Conservation (phyloP, 1,140 invertebrate species). For the Trypoxylus dichotomus region DNA sequence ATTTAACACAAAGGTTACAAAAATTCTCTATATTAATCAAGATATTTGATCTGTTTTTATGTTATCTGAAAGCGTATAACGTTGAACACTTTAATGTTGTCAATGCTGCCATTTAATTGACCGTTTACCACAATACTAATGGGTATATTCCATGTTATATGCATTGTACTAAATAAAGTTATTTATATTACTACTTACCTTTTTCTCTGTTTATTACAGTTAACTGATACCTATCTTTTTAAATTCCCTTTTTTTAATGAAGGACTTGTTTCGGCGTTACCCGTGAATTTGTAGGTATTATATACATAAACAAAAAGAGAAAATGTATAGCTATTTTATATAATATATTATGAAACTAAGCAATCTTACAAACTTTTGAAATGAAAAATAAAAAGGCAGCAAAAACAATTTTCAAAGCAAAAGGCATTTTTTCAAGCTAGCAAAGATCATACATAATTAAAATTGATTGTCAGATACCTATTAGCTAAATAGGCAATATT, state of each 20-base stretch:
- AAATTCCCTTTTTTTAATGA: neutral
- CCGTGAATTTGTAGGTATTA: neutral
- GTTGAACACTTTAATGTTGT: slow-evolving; percentile 24
- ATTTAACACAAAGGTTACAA: neutral
- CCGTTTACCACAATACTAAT: neutral
- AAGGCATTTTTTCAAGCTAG: no score
- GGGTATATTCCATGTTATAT: neutral
- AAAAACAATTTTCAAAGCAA: neutral
- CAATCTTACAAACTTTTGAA: neutral
- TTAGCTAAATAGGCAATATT: neutral
- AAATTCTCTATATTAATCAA: neutral
- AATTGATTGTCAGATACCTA: neutral
- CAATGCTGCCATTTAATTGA: slow-evolving; percentile 28
- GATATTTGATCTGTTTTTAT: neutral
- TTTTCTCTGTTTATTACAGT: neutral
- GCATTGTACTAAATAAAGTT: slow-evolving; percentile 37
- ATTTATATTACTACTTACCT: slow-evolving; percentile 1
- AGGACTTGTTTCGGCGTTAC: neutral
- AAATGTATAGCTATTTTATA: neutral
- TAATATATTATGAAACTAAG: neutral
- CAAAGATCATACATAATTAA: slow-evolving; percentile 11
- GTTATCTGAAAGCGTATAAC: neutral
- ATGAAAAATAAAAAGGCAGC: neutral
- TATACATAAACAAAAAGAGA: neutral
- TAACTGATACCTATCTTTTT: neutral